These are phyloP conservation scores for Anguilla obscura DNA, from an alignment of 2,797 vertebrate genomes.

Conservation along the genomic window DNA sequence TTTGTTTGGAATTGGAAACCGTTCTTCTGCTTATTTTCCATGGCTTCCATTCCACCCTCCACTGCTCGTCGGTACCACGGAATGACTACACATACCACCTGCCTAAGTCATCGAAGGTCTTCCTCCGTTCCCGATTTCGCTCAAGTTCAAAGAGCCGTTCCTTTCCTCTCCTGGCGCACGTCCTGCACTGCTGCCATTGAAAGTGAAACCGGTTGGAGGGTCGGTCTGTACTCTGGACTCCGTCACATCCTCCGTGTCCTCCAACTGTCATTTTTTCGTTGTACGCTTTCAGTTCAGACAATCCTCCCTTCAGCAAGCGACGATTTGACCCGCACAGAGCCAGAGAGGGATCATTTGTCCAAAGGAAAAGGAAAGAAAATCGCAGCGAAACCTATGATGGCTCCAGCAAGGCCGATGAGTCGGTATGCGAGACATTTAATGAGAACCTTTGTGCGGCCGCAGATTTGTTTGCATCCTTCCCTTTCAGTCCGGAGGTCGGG, in stretches of 20 bases:
- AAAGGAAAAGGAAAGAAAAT: constrained; percentile 30
- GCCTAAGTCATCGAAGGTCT: background rate
- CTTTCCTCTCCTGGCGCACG: constrained; percentile 34
- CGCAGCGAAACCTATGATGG: constrained; percentile 26
- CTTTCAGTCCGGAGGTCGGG: constrained; percentile 22
- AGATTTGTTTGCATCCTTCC: constrained; percentile 38
- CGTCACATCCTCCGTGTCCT: constrained; percentile 21
- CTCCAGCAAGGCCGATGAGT: constrained; percentile 25
- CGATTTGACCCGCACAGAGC: constrained; percentile 30
- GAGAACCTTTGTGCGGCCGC: constrained; percentile 34
- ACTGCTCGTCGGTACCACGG: background rate
- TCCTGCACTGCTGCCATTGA: background rate
- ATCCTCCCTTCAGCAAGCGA: constrained; percentile 40
- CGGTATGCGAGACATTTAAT: constrained; percentile 30
- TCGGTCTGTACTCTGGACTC: constrained; percentile 30
- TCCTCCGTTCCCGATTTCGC: background rate
- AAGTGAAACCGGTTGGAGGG: constrained; percentile 42
- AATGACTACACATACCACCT: background rate
- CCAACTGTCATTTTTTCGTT: constrained; percentile 24
- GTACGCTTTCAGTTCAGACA: constrained; percentile 42
- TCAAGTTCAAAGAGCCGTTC: background rate
- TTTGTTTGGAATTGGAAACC: constrained; percentile 7
- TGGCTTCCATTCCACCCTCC: background rate
- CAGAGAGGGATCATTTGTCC: constrained; percentile 49
- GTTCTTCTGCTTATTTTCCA: background rate